These are phyloP conservation scores for Andricus curvator DNA, from an alignment of 2,888 invertebrate genomes.

Conservation along the genomic window DNA sequence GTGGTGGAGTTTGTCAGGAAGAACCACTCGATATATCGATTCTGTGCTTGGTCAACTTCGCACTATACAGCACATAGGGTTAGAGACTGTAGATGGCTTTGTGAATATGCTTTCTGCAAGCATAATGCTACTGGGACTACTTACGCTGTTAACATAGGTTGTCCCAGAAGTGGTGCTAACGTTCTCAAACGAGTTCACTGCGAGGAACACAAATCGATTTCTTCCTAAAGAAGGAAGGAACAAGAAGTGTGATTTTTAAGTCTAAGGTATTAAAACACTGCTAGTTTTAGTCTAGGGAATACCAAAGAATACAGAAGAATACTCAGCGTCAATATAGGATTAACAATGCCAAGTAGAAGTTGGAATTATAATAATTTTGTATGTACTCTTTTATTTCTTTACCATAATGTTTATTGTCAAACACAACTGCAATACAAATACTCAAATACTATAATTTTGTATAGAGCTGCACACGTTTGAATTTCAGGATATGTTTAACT, in stretches of 20 bases:
- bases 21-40: slow-evolving; percentile 73
- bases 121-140: slow-evolving; percentile 3
- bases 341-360: too few relatives aligned
- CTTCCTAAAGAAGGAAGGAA: not conserved
- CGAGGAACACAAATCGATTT: not conserved
- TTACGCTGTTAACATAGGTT: not conserved
- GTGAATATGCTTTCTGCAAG: not conserved
- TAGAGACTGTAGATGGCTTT: not conserved
- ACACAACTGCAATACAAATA: not conserved
- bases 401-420: too few relatives aligned
- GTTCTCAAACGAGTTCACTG: not conserved
- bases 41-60: slow-evolving; percentile 52
- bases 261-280: not conserved
- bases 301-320: too few relatives aligned
- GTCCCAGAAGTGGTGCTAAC: not conserved
- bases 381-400: too few relatives aligned
- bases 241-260: not conserved
- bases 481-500: slow-evolving; percentile 7
- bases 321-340: too few relatives aligned
- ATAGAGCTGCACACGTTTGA: not conserved
- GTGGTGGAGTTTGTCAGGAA: slow-evolving; percentile 58
- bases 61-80: slow-evolving; percentile 19
- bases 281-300: too few relatives aligned
- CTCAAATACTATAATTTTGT: not conserved
- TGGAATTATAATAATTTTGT: too few relatives aligned